Base-by-base conservation (phyloP, 2,797 vertebrate genomes). In the Alfaro cultratus region DNA sequence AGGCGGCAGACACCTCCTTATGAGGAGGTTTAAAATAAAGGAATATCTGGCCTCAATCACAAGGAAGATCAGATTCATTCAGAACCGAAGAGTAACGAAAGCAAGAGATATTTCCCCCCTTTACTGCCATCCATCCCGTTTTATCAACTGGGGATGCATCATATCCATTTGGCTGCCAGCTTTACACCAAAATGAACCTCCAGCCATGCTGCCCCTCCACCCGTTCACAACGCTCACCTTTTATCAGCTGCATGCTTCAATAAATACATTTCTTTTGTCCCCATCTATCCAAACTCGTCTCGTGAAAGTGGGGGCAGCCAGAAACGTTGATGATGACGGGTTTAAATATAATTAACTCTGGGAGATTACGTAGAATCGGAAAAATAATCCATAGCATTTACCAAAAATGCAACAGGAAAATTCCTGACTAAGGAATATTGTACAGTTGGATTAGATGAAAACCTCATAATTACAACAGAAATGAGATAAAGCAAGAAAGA, bases 161-260 rank as follows among this genome's bases (percentile, higher is more conserved):
- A 91, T 92, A 94, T 94, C 80, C 81, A 80, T 83, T 90, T 91
- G 87, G 91, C 91, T 86, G 85, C 79, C 79, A 78, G 78, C 64
- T 85, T 83, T 81, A 87, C 84, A 88, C 83, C 83, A 73, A 89
- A 92, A 92, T 83, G 85, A 88, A 87, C 87, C 81, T 81, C 51
- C 57, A 75, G 60, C 78, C 74, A 76, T 47, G 74, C 74, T 77
- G 53, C 62, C 64, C 9, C 77, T 67, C 81, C 51, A 77, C 74
- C 74, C 51, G 31, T 76, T 71, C 1, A n/a, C 60, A 64, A 31
- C 21, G 29, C 45, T 60, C 64, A 77, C 49, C 67, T 74, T 79
- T 75, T 70, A 77, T 67, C 73, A 75, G 41, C 12, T 18, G 15
- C 36, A 15, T 45, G 49, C 36, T 4, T 60, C 55, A 43, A 34